phyloP scores from a whole-genome alignment of 2,113 vertebrate species.

The Cercopithecus mona region DNA sequence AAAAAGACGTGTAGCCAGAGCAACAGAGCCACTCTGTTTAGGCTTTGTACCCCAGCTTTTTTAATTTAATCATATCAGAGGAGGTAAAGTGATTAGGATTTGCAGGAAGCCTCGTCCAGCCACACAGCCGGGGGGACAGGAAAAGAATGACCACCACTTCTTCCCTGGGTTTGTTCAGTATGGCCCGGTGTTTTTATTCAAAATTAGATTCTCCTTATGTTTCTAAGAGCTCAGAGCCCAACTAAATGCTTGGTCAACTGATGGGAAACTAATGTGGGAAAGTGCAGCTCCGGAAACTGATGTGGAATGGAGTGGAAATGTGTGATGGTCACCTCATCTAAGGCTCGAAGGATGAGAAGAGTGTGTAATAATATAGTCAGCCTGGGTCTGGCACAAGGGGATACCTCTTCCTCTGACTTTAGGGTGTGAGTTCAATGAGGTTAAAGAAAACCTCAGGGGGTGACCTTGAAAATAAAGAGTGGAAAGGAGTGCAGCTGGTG shows the following conservation, averaged over 20 bases:
- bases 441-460: neutral
- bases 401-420: neutral
- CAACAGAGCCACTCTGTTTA: neutral
- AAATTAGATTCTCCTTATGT: neutral
- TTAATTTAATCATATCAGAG: neutral
- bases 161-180: neutral
- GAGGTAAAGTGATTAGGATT: neutral
- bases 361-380: neutral
- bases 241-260: neutral
- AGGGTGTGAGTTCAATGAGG: neutral
- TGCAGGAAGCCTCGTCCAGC: neutral
- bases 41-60: neutral
- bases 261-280: neutral
- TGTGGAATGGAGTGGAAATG: accelerated
- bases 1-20: neutral
- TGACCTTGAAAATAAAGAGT: constrained; percentile 9
- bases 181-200: neutral
- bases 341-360: neutral
- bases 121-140: neutral
- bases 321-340: too few species aligned
- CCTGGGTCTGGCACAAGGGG: neutral
- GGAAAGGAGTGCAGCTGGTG: neutral
- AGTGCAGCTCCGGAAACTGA: neutral
- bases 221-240: neutral
- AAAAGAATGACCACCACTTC: neutral